These are phyloP conservation scores for Aegotheles bennettii DNA, from an alignment of 2,113 vertebrate genomes.

Conservation along the genomic window DNA sequence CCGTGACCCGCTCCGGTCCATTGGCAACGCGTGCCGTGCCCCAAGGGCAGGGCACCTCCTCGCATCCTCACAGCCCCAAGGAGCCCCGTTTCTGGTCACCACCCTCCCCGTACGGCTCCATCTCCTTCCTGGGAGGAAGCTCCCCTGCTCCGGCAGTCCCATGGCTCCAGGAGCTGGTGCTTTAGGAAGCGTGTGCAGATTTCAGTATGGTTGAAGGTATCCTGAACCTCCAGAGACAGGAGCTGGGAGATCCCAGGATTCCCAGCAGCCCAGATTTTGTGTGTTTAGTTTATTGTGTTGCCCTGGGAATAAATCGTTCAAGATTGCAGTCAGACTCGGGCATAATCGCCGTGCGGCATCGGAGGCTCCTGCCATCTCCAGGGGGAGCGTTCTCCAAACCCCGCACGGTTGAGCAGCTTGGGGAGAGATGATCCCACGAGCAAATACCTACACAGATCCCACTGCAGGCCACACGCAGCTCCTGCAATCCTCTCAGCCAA, in stretches of 20 bases:
- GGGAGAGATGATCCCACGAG: neutral
- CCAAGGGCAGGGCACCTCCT: neutral
- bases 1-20: fast-evolving
- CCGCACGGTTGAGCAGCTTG: neutral
- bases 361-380: conserved; percentile 8
- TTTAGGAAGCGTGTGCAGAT: neutral
- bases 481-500: neutral
- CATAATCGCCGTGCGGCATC: conserved; percentile 17
- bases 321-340: conserved; percentile 20
- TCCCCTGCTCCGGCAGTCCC: neutral
- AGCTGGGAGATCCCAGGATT: conserved; percentile 26
- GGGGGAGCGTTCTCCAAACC: conserved; percentile 41
- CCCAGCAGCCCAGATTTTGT: conserved; percentile 53
- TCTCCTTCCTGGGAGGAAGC: neutral
- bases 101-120: neutral
- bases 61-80: neutral
- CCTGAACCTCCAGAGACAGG: neutral
- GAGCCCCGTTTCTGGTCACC: neutral
- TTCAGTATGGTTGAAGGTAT: neutral
- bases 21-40: neutral
- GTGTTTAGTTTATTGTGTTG: conserved; percentile 59
- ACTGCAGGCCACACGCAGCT: conserved; percentile 33
- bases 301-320: conserved; percentile 59
- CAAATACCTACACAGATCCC: conserved; percentile 24
- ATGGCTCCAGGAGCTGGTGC: neutral